A percentile compares a stretch with the other conserved stretches of the same genome.
Conservation (phyloP, 2,888 invertebrate genomes). For the Hypselothyrea guttata region DNA sequence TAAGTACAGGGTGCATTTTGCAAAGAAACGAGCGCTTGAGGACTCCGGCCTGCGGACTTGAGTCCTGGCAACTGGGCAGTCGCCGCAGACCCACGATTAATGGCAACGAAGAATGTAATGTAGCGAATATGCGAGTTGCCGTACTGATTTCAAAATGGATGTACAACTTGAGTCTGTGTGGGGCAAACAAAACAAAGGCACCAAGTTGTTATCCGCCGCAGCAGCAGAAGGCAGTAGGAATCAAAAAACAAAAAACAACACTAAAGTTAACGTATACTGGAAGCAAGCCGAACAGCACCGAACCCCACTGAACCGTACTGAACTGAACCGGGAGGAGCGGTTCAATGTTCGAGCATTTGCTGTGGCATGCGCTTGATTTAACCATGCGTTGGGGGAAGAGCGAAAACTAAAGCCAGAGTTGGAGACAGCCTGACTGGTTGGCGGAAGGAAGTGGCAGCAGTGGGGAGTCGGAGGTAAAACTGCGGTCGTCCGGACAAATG, state of each 20-base stretch:
- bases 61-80: constrained; percentile 33
- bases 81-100: constrained; percentile 65
- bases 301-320: too few relatives aligned
- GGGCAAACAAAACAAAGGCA: constrained; percentile 58
- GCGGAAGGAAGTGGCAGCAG: constrained; percentile 57
- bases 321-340: constrained; percentile 31
- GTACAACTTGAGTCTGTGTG: constrained; percentile 32
- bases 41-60: not conserved
- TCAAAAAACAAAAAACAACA: too few relatives aligned
- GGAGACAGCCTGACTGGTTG: constrained; percentile 10
- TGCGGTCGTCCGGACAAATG: constrained; percentile 47
- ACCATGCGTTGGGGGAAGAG: constrained; percentile 69
- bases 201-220: constrained; percentile 54
- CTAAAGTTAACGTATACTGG: constrained; percentile 6
- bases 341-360: constrained; percentile 64
- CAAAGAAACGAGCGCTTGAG: constrained; percentile 7
- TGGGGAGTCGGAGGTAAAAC: constrained; percentile 38
- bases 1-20: too few relatives aligned
- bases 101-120: constrained; percentile 73
- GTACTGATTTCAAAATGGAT: constrained; percentile 70
- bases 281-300: too few relatives aligned
- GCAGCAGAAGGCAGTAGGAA: constrained; percentile 33
- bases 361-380: constrained; percentile 67
- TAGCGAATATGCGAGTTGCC: constrained; percentile 75
- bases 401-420: constrained; percentile 21